Conservation (phyloP, 2,113 vertebrate genomes). For the Sula dactylatra region DNA sequence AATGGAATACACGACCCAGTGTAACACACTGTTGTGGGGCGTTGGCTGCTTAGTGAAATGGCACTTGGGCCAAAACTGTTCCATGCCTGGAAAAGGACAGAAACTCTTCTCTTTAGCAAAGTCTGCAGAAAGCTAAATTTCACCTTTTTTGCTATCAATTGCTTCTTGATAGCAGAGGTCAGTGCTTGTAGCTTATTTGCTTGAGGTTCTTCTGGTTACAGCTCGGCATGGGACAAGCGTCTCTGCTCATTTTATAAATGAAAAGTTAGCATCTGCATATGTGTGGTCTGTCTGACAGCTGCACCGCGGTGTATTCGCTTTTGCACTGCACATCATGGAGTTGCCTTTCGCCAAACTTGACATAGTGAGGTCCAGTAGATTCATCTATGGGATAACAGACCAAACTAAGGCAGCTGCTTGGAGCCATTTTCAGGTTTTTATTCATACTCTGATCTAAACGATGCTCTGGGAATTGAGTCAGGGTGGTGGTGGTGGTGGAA, state of each 20-base stretch:
- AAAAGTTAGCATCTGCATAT: not conserved
- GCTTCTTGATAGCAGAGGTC: not conserved
- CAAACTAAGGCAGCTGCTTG: not conserved
- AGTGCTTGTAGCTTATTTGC: not conserved
- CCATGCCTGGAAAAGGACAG: not conserved
- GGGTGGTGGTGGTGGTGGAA: not conserved
- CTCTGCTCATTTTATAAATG: not conserved
- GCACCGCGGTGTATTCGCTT: rapidly evolving
- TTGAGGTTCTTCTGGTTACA: not conserved
- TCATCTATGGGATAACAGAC: not conserved
- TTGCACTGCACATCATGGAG: not conserved
- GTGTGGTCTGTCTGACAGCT: not conserved
- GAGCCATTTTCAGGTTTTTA: not conserved
- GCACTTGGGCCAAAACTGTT: not conserved
- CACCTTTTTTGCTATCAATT: too few species aligned
- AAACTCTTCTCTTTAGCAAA: not conserved
- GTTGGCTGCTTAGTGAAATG: not conserved
- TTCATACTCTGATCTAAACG: not conserved
- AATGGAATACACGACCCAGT: not conserved
- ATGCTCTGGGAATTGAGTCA: not conserved
- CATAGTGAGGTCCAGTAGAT: not conserved
- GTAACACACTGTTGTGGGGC: not conserved
- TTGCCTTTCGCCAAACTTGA: not conserved
- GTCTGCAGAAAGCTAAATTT: not conserved
- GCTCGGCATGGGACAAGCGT: not conserved